A percentile compares a stretch with the other conserved stretches of the same genome.
Evolutionary conservation across 2,888 invertebrate genomes (phyloP).

Genomic region (Pseudococcus jackbeardsleyi): DNA sequence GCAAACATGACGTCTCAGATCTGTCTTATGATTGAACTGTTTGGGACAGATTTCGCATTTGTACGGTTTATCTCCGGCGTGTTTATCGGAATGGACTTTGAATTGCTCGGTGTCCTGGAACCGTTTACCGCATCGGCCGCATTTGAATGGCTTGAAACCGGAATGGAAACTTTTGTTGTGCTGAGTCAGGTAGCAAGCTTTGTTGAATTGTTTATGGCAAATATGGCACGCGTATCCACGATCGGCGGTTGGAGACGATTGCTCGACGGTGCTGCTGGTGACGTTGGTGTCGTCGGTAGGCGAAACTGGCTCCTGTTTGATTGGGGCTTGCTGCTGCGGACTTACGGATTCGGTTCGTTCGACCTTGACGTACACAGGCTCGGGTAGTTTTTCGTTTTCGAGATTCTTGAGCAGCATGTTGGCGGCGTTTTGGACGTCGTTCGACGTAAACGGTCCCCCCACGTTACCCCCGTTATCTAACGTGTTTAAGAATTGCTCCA

Average conservation of each 20-base stretch:
- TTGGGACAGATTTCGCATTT: constrained; percentile 89
- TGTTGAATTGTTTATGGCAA: constrained; percentile 88
- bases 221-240: constrained; percentile 75
- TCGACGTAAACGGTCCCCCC: constrained; percentile 60
- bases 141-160: constrained; percentile 88
- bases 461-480: constrained; percentile 59
- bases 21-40: constrained; percentile 92
- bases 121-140: constrained; percentile 87
- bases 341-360: constrained; percentile 29
- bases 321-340: constrained; percentile 46
- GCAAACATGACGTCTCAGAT: constrained; percentile 87
- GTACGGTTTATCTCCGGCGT: constrained; percentile 86
- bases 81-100: constrained; percentile 82
- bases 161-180: constrained; percentile 92
- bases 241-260: constrained; percentile 66
- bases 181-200: constrained; percentile 89
- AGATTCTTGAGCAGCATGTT: neutral
- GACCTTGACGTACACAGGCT: neutral
- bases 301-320: constrained; percentile 47
- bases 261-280: constrained; percentile 60
- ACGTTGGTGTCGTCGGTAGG: constrained; percentile 64
- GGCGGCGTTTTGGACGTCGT: constrained; percentile 12
- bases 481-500: constrained; percentile 56
- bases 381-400: constrained; percentile 27
- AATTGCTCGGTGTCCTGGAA: constrained; percentile 81